These are phyloP conservation scores for Montifringilla adamsi DNA, from an alignment of 2,113 vertebrate genomes.

Conservation along the genomic window DNA sequence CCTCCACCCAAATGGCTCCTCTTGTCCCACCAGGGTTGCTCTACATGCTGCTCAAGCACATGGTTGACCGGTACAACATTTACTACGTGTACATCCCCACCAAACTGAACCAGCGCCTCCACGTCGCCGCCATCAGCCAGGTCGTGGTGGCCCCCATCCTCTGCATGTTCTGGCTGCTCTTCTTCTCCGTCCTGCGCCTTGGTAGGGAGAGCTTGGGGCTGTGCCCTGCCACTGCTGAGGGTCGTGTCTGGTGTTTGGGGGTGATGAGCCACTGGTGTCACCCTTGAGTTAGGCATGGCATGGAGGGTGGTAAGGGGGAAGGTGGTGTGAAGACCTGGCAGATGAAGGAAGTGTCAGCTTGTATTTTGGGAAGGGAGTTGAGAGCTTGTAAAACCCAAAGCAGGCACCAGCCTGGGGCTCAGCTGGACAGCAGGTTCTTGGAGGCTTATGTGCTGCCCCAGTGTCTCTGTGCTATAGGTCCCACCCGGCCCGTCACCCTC, in stretches of 20 bases:
- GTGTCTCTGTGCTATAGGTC: conserved; percentile 73
- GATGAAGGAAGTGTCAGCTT: background rate
- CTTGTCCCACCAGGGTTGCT: conserved; percentile 80
- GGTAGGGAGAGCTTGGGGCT: conserved; percentile 71
- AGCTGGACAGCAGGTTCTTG: background rate
- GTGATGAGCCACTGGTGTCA: background rate
- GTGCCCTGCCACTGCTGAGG: accelerated
- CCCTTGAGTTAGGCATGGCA: background rate
- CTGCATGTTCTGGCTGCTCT: conserved; percentile 95
- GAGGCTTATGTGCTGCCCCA: background rate
- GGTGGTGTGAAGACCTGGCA: background rate
- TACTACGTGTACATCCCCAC: conserved; percentile 95
- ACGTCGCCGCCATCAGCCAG: conserved; percentile 86
- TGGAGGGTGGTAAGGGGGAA: background rate
- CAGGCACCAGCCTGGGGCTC: background rate
- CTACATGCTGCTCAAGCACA: conserved; percentile 92
- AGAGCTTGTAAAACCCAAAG: background rate
- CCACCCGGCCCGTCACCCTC: conserved; percentile 83
- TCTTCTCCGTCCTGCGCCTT: conserved; percentile 91
- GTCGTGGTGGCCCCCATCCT: conserved; percentile 89
- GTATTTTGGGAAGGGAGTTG: background rate
- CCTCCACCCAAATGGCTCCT: background rate
- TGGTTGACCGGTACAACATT: conserved; percentile 96
- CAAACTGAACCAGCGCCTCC: conserved; percentile 89
- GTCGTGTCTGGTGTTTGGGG: background rate